Evolutionary conservation across 2,888 invertebrate species (phyloP), one percentile per base, ranked within the genome.

Genomic region (Drosophila basisetae): DNA sequence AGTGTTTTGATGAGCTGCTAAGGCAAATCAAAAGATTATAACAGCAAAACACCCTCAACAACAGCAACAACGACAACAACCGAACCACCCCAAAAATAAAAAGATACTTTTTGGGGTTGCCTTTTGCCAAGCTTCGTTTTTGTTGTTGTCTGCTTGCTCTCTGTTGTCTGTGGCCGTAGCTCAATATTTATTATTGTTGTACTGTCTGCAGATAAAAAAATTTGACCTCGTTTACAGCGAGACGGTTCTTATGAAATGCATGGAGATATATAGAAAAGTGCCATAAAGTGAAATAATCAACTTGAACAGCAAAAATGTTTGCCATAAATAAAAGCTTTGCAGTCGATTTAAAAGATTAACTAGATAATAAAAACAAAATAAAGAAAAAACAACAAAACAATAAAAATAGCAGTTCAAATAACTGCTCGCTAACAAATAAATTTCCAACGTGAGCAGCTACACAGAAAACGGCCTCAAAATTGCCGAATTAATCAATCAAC

Each of bases 171-270:
- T 80, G 76, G 72, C 58, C 83, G 66, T 59, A 61, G 73, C 56
- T 61, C 65, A 66, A 55, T 73, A 83, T 80, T 85, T 85, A 88
- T 89, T 80, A 47, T 16, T 47, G 69, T 84, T 90, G 80, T 90
- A 59, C 58, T 64, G 87, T 89, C 86, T 89, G 76, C 73, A 85
- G 89, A 88, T 85, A 88, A 74, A 54, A 13, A 25, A 53, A 35
- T 84, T 86, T 92, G 91, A 92, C 91, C 92, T 92, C 92, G 91
- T 92, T 92, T 92, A 76, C 80, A 73, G 80, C 78, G 74, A 76
- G 77, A 70, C 71, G 56, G 30, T 58, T 56, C 47, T 64, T 41
- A 67, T 18, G 62, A 64, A 47, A 56, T 58, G 47, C 9, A 25
- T 47, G 47, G 25, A 47, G 16, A 58, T 53, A 58, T 39, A 33